These are phyloP conservation scores for Bradypus variegatus DNA, from an alignment of 2,797 vertebrate genomes.

Conservation along the genomic window DNA sequence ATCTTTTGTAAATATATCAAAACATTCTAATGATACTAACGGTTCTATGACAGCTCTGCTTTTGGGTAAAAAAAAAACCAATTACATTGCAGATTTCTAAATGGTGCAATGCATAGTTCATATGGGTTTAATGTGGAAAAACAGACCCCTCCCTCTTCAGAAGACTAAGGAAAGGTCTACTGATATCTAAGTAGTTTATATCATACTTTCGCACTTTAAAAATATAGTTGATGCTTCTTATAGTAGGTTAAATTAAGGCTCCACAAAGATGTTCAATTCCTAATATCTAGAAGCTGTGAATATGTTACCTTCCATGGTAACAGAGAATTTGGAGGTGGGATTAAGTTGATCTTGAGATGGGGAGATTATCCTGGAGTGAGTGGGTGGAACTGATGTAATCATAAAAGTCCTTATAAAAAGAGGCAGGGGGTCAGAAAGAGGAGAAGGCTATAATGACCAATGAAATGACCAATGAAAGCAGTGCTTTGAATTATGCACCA, in stretches of 20 bases:
- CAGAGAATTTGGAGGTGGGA: not conserved
- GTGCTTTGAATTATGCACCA: not conserved
- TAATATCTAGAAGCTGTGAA: not conserved
- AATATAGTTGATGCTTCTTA: not conserved
- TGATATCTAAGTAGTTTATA: not conserved
- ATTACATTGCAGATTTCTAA: not conserved
- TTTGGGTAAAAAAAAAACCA: not conserved
- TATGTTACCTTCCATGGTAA: not conserved
- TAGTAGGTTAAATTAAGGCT: not conserved
- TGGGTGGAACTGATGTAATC: not conserved
- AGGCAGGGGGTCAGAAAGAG: not conserved
- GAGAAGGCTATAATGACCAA: not conserved
- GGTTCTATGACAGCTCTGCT: not conserved
- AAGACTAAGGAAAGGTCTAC: not conserved
- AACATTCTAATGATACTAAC: not conserved
- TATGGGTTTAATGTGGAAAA: not conserved
- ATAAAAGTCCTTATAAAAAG: not conserved
- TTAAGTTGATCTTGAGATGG: not conserved
- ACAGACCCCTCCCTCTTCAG: not conserved
- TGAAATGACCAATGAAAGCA: not conserved
- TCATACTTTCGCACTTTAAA: not conserved
- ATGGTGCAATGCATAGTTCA: not conserved
- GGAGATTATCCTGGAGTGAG: not conserved
- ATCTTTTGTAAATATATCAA: not conserved
- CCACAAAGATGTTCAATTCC: not conserved